Percentiles rank a stretch among this genome's conserved stretches.
phyloP scores from a whole-genome alignment of 1,140 invertebrate genomes.

The Drosophila nigrodunni region DNA sequence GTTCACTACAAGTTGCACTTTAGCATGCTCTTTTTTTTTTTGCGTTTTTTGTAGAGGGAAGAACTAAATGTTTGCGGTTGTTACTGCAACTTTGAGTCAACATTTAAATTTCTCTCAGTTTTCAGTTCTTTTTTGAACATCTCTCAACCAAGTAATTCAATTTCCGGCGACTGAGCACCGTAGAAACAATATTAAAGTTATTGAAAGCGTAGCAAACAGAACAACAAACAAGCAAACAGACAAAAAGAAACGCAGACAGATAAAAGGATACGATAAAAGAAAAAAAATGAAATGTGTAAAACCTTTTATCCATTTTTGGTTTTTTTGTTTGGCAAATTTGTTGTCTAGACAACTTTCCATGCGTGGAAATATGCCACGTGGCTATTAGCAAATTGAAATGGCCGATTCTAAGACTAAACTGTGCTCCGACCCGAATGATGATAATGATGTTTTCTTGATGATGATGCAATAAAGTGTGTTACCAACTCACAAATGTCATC shows the following conservation, averaged over 20 bases:
- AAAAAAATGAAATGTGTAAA: conserved; percentile 48
- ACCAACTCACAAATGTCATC: conserved; percentile 44
- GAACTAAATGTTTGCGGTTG: conserved; percentile 47
- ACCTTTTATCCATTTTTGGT: conserved; percentile 59
- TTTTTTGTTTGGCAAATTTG: conserved; percentile 57
- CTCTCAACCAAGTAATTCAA: conserved; percentile 69
- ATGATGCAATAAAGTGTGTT: conserved; percentile 40
- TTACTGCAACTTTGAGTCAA: conserved; percentile 29
- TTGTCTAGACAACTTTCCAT: conserved; percentile 66
- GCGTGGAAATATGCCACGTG: conserved; percentile 67
- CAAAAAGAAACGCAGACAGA: background rate
- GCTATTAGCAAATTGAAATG: conserved; percentile 73
- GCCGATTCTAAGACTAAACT: conserved; percentile 49
- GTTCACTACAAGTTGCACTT: background rate
- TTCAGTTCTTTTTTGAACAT: conserved; percentile 13
- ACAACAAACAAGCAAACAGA: conserved; percentile 37
- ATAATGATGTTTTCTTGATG: conserved; percentile 28
- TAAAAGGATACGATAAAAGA: background rate
- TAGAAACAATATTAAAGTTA: conserved; percentile 71
- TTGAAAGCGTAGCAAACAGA: conserved; percentile 65
- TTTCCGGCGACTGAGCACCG: conserved; percentile 56
- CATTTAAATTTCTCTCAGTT: conserved; percentile 7
- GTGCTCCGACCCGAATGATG: conserved; percentile 18
- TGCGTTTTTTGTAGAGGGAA: background rate
- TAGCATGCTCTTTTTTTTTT: conserved; percentile 19